These are phyloP conservation scores for Fukomys damarensis DNA, from an alignment of 2,113 vertebrate species.

Conservation along the genomic window DNA sequence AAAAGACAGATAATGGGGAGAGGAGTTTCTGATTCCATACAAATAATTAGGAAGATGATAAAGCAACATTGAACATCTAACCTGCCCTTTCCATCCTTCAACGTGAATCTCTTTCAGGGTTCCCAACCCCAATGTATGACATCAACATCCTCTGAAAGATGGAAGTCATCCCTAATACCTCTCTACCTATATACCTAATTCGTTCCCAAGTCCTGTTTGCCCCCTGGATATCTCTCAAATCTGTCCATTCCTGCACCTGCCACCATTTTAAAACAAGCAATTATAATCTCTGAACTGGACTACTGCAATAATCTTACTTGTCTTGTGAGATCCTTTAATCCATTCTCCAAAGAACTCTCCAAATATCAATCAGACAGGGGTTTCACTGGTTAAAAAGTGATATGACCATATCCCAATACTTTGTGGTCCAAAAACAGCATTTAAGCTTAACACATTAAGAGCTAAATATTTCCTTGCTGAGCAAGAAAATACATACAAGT, in stretches of 20 bases:
- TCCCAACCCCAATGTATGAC: background rate
- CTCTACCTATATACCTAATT: background rate
- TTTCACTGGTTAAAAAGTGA: background rate
- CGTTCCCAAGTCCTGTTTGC: background rate
- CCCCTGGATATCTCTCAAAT: background rate
- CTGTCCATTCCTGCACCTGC: background rate
- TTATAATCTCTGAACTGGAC: background rate
- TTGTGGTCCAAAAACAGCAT: background rate
- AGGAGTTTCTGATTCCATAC: slow-evolving; percentile 37
- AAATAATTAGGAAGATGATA: slow-evolving; percentile 49
- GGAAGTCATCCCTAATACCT: background rate
- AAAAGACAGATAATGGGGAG: background rate
- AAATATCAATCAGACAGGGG: background rate
- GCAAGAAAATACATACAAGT: slow-evolving; percentile 15
- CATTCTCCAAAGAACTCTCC: background rate
- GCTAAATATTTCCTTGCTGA: background rate
- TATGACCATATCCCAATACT: background rate
- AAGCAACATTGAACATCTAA: background rate
- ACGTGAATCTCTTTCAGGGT: background rate
- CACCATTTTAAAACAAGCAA: background rate
- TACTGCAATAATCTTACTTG: background rate
- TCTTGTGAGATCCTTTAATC: background rate
- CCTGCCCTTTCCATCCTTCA: background rate
- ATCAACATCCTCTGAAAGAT: background rate
- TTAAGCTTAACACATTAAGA: slow-evolving; percentile 21